Conservation (phyloP, 2,797 vertebrate genomes). For the Columba guinea region DNA sequence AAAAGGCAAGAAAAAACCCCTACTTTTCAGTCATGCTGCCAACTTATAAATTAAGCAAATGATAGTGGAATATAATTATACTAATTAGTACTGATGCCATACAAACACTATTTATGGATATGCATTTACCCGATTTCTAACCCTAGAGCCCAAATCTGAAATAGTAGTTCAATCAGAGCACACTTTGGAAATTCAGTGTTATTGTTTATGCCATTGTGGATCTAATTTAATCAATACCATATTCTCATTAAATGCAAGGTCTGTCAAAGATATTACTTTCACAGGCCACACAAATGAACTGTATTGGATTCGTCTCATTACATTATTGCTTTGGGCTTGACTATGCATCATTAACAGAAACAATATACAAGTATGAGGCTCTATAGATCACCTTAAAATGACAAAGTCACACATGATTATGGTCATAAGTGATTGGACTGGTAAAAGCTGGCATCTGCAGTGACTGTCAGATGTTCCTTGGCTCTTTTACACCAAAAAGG, state of each 20-base stretch:
- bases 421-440: background rate
- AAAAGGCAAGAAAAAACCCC: conserved; percentile 52
- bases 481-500: background rate
- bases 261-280: conserved; percentile 54
- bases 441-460: background rate
- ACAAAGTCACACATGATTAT: conserved; percentile 6
- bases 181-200: conserved; percentile 40
- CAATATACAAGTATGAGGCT: conserved; percentile 21
- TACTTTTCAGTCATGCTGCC: conserved; percentile 66
- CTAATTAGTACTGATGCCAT: conserved; percentile 73
- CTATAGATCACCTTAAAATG: conserved; percentile 42
- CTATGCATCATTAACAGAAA: conserved; percentile 60
- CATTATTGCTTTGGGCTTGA: conserved; percentile 59
- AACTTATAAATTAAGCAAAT: conserved; percentile 77
- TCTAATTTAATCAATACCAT: conserved; percentile 69
- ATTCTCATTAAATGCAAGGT: conserved; percentile 66
- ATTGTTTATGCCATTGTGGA: conserved; percentile 42
- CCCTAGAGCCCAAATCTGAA: conserved; percentile 60
- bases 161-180: conserved; percentile 42
- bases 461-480: background rate
- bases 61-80: conserved; percentile 73
- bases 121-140: conserved; percentile 61
- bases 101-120: conserved; percentile 69
- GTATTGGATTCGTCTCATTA: conserved; percentile 53
- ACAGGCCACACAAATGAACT: conserved; percentile 56